Evolutionary conservation across 1,140 invertebrate genomes (phyloP), one percentile per base, ranked within the genome.

Genomic region (Bombus pascuorum): DNA sequence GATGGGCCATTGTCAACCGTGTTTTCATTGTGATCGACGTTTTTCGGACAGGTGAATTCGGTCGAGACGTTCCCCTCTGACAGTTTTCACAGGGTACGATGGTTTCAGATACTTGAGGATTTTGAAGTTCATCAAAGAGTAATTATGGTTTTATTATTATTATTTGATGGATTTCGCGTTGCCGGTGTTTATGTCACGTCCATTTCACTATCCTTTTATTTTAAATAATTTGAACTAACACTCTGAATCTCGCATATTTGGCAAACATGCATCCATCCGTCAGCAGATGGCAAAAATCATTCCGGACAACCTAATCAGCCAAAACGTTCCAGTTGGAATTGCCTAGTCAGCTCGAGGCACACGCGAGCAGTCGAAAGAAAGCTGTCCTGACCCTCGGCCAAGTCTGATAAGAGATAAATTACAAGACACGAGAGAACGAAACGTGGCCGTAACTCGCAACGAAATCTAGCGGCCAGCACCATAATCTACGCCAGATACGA

Each of bases 391-490:
- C 28, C 32, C 28, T 44, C 13, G n/a, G 2, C 22, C n/a, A 68
- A 2, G 15, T 25, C 44, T 71, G 65, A 81, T 81, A 81, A 81
- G 66, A 68, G 78, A 73, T 59, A 39, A 73, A 73, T 81, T 59
- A 39, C 68, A 73, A 39, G 79, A 42, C 53, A 53, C 59, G 59
- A 10, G 68, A 10, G 37, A 39, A 34, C 39, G 71, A 47, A 73
- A 44, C 44, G 39, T 73, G 71, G 71, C 28, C 71, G 77, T 42
- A 18, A 37, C 34, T 62, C 78, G n/a, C 42, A 62, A 73, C 57
- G 70, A 73, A 59, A 81, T 81, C 79, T 42, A 28, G 32, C 65
- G 65, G 78, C 32, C 12, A 18, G 77, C 42, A 37, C 59, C 77
- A 70, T 68, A 68, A 80, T 70, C 77, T 47, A 34, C 65, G 32